A percentile compares a stretch with the other conserved stretches of the same genome.
Evolutionary conservation across 2,797 vertebrate species (phyloP).

Genomic region (Mallotus villosus): DNA sequence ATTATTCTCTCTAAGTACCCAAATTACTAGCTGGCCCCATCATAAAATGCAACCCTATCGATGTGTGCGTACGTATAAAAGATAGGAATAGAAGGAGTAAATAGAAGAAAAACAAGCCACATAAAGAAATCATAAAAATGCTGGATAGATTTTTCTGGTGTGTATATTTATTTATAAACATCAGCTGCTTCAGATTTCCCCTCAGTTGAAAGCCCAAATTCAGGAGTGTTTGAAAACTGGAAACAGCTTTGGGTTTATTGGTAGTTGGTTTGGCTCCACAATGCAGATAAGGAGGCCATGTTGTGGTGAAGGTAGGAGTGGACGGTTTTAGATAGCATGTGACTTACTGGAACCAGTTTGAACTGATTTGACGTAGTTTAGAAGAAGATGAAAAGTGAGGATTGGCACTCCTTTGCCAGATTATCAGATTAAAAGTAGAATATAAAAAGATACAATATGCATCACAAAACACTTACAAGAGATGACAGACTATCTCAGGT

Average conservation of each 20-base stretch:
- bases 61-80: constrained; percentile 50
- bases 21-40: constrained; percentile 25
- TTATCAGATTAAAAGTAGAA: no score
- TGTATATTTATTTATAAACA: constrained; percentile 71
- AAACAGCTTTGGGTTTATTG: constrained; percentile 69
- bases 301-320: constrained; percentile 30
- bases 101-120: constrained; percentile 28
- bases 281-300: constrained; percentile 21
- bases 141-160: constrained; percentile 55
- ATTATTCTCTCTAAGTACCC: constrained; percentile 32
- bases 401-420: no score
- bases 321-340: constrained; percentile 49
- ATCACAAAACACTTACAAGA: no score
- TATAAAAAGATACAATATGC: no score
- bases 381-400: no score
- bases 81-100: constrained; percentile 23
- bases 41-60: constrained; percentile 41
- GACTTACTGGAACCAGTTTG: constrained; percentile 45
- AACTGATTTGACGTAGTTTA: constrained; percentile 46
- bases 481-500: no score
- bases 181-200: constrained; percentile 65
- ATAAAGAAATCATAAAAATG: constrained; percentile 65
- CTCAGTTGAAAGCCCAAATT: constrained; percentile 51
- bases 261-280: constrained; percentile 51
- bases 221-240: constrained; percentile 66